Percentiles rank a stretch among this genome's conserved stretches.
phyloP scores from a whole-genome alignment of 1,140 invertebrate genomes.

The Aphelinus atriplicis region DNA sequence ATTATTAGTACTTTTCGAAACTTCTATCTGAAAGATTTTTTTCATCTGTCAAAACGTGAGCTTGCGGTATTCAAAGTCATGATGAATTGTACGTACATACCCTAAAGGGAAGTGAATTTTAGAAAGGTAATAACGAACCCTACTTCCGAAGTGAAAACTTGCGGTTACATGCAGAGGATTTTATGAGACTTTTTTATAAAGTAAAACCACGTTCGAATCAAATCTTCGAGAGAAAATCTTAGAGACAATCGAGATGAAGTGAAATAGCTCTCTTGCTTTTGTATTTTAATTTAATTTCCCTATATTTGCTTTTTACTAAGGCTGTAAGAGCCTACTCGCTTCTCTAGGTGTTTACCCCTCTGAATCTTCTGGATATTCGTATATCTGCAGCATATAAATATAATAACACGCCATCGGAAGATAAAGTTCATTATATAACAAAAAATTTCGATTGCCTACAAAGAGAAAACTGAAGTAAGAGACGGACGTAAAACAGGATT shows the following conservation, averaged over 20 bases:
- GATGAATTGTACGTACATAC: conserved; percentile 47
- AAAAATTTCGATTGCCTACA: too few species aligned
- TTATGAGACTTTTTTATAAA: too few species aligned
- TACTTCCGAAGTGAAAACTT: not conserved
- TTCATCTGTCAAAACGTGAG: not conserved
- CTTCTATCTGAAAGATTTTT: not conserved
- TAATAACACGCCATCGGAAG: too few species aligned
- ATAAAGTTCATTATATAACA: too few species aligned
- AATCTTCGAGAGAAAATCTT: conserved; percentile 19
- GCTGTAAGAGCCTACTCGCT: not conserved
- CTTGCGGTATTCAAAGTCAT: not conserved
- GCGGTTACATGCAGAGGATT: not conserved
- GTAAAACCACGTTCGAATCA: conserved; percentile 11
- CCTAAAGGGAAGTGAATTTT: conserved; percentile 31
- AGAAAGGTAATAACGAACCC: conserved; percentile 13
- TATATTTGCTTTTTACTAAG: not conserved
- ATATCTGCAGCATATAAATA: too few species aligned
- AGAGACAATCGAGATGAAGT: conserved; percentile 6
- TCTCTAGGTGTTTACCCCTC: too few species aligned
- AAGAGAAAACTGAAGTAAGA: too few species aligned
- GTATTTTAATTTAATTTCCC: conserved; percentile 18
- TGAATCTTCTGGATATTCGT: too few species aligned
- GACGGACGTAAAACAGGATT: too few species aligned
- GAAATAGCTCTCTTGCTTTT: not conserved
- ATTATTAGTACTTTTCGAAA: too few species aligned